These are phyloP conservation scores for Andrena dorsata DNA, from an alignment of 2,888 invertebrate species.

Conservation along the genomic window DNA sequence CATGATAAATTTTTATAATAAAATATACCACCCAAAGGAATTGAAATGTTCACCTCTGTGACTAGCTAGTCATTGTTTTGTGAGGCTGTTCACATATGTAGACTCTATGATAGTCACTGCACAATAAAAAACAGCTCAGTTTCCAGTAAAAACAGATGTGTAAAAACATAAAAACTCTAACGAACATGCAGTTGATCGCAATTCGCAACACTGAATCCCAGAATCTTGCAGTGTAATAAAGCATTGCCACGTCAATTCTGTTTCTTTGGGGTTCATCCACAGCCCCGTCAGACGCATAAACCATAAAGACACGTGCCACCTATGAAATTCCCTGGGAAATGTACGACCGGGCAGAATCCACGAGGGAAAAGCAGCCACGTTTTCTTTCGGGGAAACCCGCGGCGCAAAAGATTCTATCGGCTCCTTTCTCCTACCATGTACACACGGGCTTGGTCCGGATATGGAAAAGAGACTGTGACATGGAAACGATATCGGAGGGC, in stretches of 20 bases:
- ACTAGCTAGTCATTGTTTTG: no score
- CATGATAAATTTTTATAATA: no score
- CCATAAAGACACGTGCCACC: slow-evolving; percentile 75
- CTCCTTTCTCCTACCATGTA: slow-evolving; percentile 21
- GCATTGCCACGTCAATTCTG: slow-evolving; percentile 63
- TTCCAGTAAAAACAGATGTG: neutral
- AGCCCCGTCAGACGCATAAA: slow-evolving; percentile 77
- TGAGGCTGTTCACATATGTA: no score
- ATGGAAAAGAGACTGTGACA: slow-evolving; percentile 35
- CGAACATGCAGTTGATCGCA: slow-evolving; percentile 49
- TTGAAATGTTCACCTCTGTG: no score
- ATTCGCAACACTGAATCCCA: slow-evolving; percentile 54
- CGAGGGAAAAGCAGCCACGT: slow-evolving; percentile 54
- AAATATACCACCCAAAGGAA: no score
- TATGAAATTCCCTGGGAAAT: slow-evolving; percentile 66
- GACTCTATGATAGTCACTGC: no score
- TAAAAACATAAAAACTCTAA: slow-evolving; percentile 1
- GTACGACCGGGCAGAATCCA: slow-evolving; percentile 62
- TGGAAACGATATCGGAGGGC: slow-evolving; percentile 46
- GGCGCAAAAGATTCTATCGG: slow-evolving; percentile 53
- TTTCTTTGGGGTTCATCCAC: slow-evolving; percentile 66
- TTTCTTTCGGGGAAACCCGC: slow-evolving; percentile 58
- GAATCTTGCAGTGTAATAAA: slow-evolving; percentile 67
- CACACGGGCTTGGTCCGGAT: slow-evolving; percentile 36
- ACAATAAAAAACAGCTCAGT: neutral